Percentiles rank a stretch among this genome's conserved stretches.
These are phyloP conservation scores for Lasioglossum villosulum DNA, from an alignment of 2,888 invertebrate species.

Conservation along the genomic window DNA sequence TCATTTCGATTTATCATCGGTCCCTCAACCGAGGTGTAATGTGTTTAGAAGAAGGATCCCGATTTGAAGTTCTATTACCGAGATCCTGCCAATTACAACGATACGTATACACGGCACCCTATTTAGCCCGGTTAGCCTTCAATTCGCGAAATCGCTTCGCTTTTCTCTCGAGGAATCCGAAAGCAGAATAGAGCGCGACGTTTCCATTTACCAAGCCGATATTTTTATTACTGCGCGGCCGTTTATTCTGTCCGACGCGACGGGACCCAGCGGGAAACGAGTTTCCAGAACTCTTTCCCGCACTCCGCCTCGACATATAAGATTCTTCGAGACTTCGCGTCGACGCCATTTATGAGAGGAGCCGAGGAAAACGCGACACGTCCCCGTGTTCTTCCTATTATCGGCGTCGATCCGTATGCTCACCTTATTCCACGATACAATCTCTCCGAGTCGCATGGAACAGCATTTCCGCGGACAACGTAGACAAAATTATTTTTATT, in stretches of 20 bases:
- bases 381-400: background rate
- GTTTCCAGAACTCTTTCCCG: background rate
- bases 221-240: background rate
- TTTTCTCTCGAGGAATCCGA: background rate
- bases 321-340: background rate
- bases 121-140: conserved; percentile 4
- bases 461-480: background rate
- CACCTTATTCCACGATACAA: conserved; percentile 13
- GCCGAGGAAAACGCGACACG: background rate
- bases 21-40: background rate
- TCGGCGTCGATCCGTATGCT: conserved; percentile 19
- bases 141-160: conserved; percentile 5
- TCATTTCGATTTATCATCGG: no score
- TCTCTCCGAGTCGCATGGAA: background rate
- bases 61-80: background rate
- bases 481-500: background rate
- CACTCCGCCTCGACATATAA: background rate
- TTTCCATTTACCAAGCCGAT: conserved; percentile 4
- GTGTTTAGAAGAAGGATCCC: background rate
- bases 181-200: conserved; percentile 1
- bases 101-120: conserved; percentile 9
- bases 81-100: background rate
- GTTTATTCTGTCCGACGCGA: background rate
- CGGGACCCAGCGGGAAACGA: background rate
- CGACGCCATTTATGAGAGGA: background rate